Percentiles rank a stretch among this genome's conserved stretches.
phyloP scores from a whole-genome alignment of 2,113 vertebrate species.

The Menura novaehollandiae region DNA sequence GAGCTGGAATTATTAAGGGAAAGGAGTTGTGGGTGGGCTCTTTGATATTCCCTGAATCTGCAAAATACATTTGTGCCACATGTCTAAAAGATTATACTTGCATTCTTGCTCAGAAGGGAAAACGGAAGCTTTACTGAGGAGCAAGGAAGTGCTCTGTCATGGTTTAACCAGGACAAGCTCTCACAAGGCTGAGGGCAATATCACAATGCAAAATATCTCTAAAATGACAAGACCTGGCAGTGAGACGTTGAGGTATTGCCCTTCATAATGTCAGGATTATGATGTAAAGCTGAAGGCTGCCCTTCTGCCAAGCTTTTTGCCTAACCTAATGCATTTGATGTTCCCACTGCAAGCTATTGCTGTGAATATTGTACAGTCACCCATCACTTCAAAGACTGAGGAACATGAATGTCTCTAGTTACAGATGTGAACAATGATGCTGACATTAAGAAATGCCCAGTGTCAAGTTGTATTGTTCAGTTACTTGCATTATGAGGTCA shows the following conservation, averaged over 20 bases:
- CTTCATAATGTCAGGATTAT: not conserved
- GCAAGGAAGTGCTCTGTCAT: not conserved
- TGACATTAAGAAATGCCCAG: not conserved
- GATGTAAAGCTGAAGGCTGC: not conserved
- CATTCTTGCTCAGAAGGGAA: not conserved
- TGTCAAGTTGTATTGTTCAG: not conserved
- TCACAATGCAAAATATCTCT: not conserved
- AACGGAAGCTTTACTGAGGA: not conserved
- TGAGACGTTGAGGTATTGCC: not conserved
- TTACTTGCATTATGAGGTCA: not conserved
- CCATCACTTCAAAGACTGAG: not conserved
- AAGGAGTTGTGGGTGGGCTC: not conserved
- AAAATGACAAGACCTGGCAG: not conserved
- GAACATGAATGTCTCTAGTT: not conserved
- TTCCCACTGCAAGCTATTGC: not conserved
- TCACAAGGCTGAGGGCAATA: not conserved
- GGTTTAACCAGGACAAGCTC: not conserved
- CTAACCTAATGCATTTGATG: not conserved
- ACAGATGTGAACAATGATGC: not conserved
- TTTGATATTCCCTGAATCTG: not conserved
- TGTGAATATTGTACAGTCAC: not conserved
- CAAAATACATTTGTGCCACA: not conserved
- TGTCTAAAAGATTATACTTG: not conserved
- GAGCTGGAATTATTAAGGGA: not conserved
- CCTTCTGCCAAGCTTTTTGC: not conserved